Evolutionary conservation across 2,797 vertebrate genomes (phyloP).

Genomic region (Loriculus beryllinus): DNA sequence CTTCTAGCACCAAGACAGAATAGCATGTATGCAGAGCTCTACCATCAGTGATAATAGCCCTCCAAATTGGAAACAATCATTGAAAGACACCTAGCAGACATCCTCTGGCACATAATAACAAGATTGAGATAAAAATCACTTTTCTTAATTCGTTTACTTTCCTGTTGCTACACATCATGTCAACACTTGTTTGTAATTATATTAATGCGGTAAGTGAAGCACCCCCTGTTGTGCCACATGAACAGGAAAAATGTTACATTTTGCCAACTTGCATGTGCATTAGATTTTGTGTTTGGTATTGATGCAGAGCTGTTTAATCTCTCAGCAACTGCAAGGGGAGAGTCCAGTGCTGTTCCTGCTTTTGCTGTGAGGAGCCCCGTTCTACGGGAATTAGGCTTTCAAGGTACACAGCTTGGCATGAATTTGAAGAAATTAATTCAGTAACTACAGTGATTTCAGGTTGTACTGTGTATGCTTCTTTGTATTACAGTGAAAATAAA

Average conservation of each 20-base stretch:
- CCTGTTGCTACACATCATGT: not conserved
- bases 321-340: not conserved
- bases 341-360: rapidly evolving
- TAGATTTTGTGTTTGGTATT: not conserved
- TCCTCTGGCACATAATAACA: not conserved
- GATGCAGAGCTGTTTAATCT: not conserved
- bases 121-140: conserved; percentile 22
- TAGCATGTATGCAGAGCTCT: not conserved
- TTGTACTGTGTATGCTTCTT: not conserved
- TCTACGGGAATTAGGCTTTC: not conserved
- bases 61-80: not conserved
- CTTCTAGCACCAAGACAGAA: not conserved
- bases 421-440: not conserved
- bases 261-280: not conserved
- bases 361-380: not conserved
- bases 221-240: not conserved
- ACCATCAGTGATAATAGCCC: not conserved
- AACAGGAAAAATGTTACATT: not conserved
- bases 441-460: not conserved
- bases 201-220: not conserved
- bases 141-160: conserved; percentile 30
- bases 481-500: not conserved
- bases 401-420: not conserved
- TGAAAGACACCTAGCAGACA: not conserved
- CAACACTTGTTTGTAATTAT: conserved; percentile 14